Conservation (phyloP, 2,113 vertebrate genomes). For the Seriola quinqueradiata region DNA sequence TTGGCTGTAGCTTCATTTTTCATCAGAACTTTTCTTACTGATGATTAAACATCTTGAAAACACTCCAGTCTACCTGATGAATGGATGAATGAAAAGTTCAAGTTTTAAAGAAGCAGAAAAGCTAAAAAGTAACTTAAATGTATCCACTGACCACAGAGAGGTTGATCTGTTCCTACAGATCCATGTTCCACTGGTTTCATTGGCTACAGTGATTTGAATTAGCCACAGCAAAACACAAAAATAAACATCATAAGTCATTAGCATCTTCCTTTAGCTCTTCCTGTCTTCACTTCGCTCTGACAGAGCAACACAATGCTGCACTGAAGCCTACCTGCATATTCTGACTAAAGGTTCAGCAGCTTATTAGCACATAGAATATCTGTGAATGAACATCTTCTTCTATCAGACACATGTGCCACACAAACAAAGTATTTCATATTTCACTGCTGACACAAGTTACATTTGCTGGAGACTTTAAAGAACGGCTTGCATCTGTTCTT, state of each 20-base stretch:
- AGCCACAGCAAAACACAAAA: neutral
- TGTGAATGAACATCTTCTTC: conserved; percentile 5
- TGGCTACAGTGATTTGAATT: neutral
- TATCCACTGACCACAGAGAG: no score
- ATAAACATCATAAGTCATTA: neutral
- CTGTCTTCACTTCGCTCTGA: neutral
- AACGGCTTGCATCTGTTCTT: conserved; percentile 47
- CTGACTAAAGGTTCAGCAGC: conserved; percentile 49
- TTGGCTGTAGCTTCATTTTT: neutral
- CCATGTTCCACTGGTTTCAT: neutral
- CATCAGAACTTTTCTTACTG: neutral
- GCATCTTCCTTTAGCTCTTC: neutral
- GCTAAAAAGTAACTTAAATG: neutral
- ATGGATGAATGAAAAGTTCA: neutral
- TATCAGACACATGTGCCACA: neutral
- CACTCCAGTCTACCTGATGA: neutral
- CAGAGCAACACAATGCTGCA: conserved; percentile 21
- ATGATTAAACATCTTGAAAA: neutral
- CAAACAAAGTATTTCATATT: neutral
- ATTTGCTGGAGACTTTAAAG: conserved; percentile 6
- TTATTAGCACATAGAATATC: conserved; percentile 9
- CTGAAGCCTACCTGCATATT: conserved; percentile 25
- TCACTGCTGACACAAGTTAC: neutral
- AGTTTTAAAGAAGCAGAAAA: neutral
- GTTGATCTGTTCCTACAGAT: no score